Evolutionary conservation across 2,797 vertebrate species (phyloP).

Genomic region (Alcedo atthis): DNA sequence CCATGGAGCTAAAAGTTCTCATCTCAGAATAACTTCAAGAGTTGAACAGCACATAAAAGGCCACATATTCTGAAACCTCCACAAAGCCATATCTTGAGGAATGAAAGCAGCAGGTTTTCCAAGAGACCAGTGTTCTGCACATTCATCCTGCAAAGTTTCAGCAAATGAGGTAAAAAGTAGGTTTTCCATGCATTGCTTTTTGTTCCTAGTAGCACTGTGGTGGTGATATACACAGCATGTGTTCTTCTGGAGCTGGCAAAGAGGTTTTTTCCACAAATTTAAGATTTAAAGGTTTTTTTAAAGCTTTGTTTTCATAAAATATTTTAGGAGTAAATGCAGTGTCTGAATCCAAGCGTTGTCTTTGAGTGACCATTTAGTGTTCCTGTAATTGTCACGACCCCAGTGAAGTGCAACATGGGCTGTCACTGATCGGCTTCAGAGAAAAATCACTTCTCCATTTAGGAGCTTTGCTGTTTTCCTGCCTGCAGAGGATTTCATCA

Average conservation of each 20-base stretch:
- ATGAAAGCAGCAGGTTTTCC: not conserved
- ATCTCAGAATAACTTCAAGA: slow-evolving; percentile 9
- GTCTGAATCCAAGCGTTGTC: not conserved
- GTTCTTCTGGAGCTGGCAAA: not conserved
- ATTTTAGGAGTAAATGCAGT: not conserved
- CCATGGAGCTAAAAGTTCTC: not conserved
- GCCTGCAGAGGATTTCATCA: not conserved
- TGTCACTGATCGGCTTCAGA: slow-evolving; percentile 2
- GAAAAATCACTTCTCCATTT: not conserved
- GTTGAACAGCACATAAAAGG: not conserved
- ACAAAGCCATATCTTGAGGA: not conserved
- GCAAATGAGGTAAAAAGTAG: not conserved
- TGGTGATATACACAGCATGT: not conserved
- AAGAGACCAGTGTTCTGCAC: not conserved
- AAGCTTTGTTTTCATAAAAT: not conserved
- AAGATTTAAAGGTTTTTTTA: not conserved
- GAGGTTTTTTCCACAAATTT: not conserved
- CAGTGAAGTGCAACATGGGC: not conserved
- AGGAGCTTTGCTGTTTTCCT: slow-evolving; percentile 25
- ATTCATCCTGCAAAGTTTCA: not conserved
- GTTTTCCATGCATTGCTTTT: fast-evolving
- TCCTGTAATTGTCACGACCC: not conserved
- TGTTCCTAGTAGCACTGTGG: not conserved
- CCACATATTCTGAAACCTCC: not conserved
- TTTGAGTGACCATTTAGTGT: not conserved